Percentiles rank a stretch among this genome's conserved stretches.
Conservation (phyloP, 2,797 vertebrate genomes). For the Bucorvus abyssinicus region DNA sequence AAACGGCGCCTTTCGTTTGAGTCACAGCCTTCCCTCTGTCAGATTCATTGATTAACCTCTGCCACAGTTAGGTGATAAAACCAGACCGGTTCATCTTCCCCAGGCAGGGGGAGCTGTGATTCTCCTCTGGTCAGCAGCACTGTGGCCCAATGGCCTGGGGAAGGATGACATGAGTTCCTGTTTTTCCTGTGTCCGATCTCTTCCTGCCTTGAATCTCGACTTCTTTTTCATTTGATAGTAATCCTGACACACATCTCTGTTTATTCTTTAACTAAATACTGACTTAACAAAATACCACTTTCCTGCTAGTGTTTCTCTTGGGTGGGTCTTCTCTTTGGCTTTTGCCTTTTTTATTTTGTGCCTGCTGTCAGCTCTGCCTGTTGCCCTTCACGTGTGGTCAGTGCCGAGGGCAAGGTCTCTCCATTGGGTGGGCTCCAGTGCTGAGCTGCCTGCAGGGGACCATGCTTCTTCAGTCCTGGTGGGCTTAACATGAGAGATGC, state of each 20-base stretch:
- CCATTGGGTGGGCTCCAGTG: neutral
- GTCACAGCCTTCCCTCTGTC: neutral
- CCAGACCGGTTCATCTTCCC: neutral
- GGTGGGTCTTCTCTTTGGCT: neutral
- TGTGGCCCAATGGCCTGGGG: neutral
- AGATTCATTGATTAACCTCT: neutral
- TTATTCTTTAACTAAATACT: neutral
- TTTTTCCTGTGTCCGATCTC: neutral
- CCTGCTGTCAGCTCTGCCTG: neutral
- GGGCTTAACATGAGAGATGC: neutral
- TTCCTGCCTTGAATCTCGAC: neutral
- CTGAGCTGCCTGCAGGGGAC: neutral
- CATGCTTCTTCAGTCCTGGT: neutral
- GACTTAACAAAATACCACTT: neutral
- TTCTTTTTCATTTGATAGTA: neutral
- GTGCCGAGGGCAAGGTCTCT: neutral
- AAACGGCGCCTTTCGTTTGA: neutral
- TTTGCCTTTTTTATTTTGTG: neutral
- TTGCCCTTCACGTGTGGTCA: neutral
- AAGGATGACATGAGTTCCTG: neutral
- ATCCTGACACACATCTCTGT: neutral
- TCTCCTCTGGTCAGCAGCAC: neutral
- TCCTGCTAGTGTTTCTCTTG: neutral
- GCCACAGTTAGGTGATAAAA: neutral
- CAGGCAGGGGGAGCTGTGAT: neutral